Base-by-base conservation (phyloP, 2,797 vertebrate species). In the Psittacula echo region DNA sequence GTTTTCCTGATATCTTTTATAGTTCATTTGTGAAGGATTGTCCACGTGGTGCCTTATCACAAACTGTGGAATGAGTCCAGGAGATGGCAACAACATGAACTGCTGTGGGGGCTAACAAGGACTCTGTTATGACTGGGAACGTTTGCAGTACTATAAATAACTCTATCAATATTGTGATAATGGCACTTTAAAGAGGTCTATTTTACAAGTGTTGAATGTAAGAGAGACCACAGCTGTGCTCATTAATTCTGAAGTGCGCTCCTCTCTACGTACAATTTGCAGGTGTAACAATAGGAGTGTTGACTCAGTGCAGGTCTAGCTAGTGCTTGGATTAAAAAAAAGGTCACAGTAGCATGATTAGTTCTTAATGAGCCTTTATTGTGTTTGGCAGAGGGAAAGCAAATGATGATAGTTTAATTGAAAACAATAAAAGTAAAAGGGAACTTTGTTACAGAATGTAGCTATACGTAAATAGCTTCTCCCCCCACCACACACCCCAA, bases 11-110 rank as follows among this genome's bases (percentile, higher is more conserved):
- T 45, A 47, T 90, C 85, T 96, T 95, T 97, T 89, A 71, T 86
- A 91, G 95, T 88, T 97, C 60, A 26, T 92, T 96, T 97, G n/a
- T 95, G 88, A 96, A 97, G 96, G 96, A 96, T 95, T 92, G 97
- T 98, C 98, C 98, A 99, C 99, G 99, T 99, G 98, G 98, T 98
- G 97, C 98, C 97, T 97, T 98, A 97, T 98, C 98, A 95, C 97
- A 96, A 98, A 96, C 68, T 86, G 98, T 99, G 99, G 98, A 98
- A 97, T 92, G 86, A 87, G 97, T 98, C 98, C 98, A 98, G 98
- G 97, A 96, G 95, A 96, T 97, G 96, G 96, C 85, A 97, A 96
- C 94, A 77, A 85, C 94, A 78, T 77, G 95, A 96, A 97, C 97
- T 97, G 96, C 78, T 84, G 93, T 89, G 81, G 90, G 95, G 96